phyloP scores from a whole-genome alignment of 2,888 invertebrate species.

The Noctua janthe region DNA sequence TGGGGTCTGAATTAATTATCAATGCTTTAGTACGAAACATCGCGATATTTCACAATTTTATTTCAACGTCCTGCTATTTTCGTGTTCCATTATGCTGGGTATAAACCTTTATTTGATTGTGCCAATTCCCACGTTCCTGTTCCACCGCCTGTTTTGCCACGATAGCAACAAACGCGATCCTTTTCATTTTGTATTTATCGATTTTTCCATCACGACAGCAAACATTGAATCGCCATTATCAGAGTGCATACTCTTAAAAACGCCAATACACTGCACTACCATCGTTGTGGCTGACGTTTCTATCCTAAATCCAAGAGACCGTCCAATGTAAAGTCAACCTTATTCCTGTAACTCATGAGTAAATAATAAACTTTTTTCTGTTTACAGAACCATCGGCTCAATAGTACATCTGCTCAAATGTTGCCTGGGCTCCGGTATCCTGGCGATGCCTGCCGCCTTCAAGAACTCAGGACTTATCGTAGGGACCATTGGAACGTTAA shows the following conservation, averaged over 20 bases:
- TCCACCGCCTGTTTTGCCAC: not conserved
- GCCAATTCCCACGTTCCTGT: not conserved
- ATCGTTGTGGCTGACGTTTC: not conserved
- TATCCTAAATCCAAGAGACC: too few relatives aligned
- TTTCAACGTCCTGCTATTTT: not conserved
- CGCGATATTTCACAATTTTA: not conserved
- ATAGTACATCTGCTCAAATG: slow-evolving; percentile 97
- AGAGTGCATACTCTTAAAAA: not conserved
- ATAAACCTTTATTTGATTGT: not conserved
- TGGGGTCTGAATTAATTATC: not conserved
- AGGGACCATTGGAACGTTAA: slow-evolving; percentile 93
- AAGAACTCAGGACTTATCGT: slow-evolving; percentile 95
- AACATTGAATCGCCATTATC: not conserved
- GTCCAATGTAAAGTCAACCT: not conserved
- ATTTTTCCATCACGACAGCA: not conserved
- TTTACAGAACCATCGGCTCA: slow-evolving; percentile 93
- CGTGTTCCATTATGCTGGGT: not conserved
- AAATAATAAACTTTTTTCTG: slow-evolving; percentile 31
- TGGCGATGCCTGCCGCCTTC: slow-evolving; percentile 97
- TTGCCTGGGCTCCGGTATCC: slow-evolving; percentile 97
- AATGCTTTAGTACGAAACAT: not conserved
- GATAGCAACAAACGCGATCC: not conserved
- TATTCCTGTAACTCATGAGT: not conserved
- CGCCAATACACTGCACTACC: not conserved
- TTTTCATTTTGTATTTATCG: not conserved